Conservation (phyloP, 2,888 invertebrate genomes). For the Tiphia femorata region DNA sequence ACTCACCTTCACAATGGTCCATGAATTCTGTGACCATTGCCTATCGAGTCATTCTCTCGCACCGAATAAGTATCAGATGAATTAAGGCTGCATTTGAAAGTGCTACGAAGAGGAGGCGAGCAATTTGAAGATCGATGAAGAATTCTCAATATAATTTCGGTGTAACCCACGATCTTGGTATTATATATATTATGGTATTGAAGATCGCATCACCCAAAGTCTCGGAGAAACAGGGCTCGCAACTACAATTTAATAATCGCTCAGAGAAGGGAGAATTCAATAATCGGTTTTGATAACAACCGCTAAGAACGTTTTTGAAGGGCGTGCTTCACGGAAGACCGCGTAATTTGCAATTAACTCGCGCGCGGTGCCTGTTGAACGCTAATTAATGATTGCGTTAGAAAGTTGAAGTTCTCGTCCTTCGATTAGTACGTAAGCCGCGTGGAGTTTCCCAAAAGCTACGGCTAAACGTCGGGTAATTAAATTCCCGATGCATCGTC, state of each 20-base stretch:
- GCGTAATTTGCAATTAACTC: slow-evolving; percentile 45
- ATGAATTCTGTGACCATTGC: no score
- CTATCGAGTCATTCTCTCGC: no score
- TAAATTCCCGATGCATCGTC: slow-evolving; percentile 27
- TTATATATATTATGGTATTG: no score
- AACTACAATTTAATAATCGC: slow-evolving; percentile 25
- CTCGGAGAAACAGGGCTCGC: no score
- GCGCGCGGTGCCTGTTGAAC: slow-evolving; percentile 30
- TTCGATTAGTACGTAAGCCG: slow-evolving; percentile 38
- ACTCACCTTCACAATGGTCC: no score
- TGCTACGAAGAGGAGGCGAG: no score
- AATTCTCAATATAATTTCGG: no score
- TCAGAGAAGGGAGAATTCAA: slow-evolving; percentile 39
- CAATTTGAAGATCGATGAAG: no score
- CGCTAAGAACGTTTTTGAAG: slow-evolving; percentile 31
- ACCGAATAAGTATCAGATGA: no score
- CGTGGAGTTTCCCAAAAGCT: slow-evolving; percentile 24
- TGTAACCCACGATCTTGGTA: no score
- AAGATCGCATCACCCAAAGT: no score
- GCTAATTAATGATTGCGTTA: slow-evolving; percentile 39
- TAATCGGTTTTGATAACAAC: slow-evolving; percentile 27
- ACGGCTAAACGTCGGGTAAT: slow-evolving; percentile 29
- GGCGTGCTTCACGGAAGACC: slow-evolving; percentile 13
- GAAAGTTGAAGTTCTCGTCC: slow-evolving; percentile 26
- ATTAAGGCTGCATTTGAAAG: no score